Percentiles rank a stretch among this genome's conserved stretches.
Evolutionary conservation across 2,888 invertebrate genomes (phyloP).

Genomic region (Oscheius sp.): DNA sequence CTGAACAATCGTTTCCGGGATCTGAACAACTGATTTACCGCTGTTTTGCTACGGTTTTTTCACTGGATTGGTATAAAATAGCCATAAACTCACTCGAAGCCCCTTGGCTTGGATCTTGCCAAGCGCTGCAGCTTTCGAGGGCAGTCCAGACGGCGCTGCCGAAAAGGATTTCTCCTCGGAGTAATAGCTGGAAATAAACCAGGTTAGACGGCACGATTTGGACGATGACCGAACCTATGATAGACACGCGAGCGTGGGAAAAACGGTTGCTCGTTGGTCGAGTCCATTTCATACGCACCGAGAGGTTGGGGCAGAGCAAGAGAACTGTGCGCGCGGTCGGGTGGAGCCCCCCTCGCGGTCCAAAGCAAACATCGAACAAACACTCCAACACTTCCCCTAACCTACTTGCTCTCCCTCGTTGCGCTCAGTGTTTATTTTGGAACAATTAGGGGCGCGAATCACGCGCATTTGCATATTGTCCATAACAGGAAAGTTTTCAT

Average conservation of each 20-base stretch:
- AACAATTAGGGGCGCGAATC: slow-evolving; percentile 8
- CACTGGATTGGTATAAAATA: too few species aligned
- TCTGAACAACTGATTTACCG: neutral
- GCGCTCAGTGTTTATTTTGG: slow-evolving; percentile 15
- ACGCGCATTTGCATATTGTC: neutral
- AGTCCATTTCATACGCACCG: slow-evolving; percentile 21
- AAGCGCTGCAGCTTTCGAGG: slow-evolving; percentile 34
- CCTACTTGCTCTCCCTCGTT: slow-evolving; percentile 16
- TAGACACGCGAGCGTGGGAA: slow-evolving; percentile 51
- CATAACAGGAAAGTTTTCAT: neutral
- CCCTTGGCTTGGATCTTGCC: slow-evolving; percentile 65
- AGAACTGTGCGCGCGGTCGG: slow-evolving; percentile 25
- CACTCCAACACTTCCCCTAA: slow-evolving; percentile 36
- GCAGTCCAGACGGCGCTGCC: slow-evolving; percentile 55
- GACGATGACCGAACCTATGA: slow-evolving; percentile 14
- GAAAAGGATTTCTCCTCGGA: slow-evolving; percentile 68
- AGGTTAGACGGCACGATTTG: neutral
- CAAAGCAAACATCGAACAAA: slow-evolving; percentile 39
- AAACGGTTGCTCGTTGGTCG: slow-evolving; percentile 42
- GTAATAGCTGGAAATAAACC: slow-evolving; percentile 66
- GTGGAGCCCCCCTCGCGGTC: slow-evolving; percentile 9
- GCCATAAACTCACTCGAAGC: slow-evolving; percentile 41
- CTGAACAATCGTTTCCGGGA: neutral
- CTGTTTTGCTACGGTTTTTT: neutral
- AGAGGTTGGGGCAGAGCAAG: neutral